A percentile compares a stretch with the other conserved stretches of the same genome.
Evolutionary conservation across 2,797 vertebrate species (phyloP).

Genomic region (Falco berigora): DNA sequence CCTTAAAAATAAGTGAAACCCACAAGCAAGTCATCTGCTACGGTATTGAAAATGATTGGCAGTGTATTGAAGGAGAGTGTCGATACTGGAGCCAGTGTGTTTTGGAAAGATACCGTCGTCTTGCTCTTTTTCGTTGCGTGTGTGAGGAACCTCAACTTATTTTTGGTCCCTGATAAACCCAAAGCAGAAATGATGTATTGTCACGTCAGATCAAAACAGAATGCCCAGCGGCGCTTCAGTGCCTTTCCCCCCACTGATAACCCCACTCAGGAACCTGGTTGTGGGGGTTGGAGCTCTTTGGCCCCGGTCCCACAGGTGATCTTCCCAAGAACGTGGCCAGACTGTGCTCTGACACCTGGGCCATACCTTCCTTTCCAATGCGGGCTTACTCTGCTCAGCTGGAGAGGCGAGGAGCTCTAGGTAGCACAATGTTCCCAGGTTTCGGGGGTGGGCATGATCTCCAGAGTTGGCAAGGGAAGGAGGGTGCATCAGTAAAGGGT

Average conservation of each 20-base stretch:
- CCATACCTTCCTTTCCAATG: background rate
- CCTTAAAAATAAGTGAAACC: background rate
- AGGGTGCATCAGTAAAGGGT: background rate
- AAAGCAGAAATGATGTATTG: background rate
- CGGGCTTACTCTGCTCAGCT: background rate
- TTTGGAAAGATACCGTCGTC: background rate
- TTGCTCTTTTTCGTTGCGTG: background rate
- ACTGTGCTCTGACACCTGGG: background rate
- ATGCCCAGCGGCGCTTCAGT: background rate
- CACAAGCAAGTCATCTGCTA: background rate
- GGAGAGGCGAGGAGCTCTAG: background rate
- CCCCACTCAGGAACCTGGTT: background rate
- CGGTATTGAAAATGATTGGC: background rate
- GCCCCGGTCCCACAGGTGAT: background rate
- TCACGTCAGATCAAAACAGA: rapidly evolving
- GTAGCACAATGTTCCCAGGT: background rate
- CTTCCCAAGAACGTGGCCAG: background rate
- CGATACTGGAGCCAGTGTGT: background rate
- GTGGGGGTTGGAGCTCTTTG: background rate
- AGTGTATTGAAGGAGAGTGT: background rate
- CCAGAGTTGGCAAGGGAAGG: background rate
- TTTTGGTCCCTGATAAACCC: background rate
- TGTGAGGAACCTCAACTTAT: background rate
- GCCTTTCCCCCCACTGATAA: background rate
- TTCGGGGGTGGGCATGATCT: background rate